Evolutionary conservation across 2,113 vertebrate genomes (phyloP), one percentile per base, ranked within the genome.

Genomic region (Hyla sarda): DNA sequence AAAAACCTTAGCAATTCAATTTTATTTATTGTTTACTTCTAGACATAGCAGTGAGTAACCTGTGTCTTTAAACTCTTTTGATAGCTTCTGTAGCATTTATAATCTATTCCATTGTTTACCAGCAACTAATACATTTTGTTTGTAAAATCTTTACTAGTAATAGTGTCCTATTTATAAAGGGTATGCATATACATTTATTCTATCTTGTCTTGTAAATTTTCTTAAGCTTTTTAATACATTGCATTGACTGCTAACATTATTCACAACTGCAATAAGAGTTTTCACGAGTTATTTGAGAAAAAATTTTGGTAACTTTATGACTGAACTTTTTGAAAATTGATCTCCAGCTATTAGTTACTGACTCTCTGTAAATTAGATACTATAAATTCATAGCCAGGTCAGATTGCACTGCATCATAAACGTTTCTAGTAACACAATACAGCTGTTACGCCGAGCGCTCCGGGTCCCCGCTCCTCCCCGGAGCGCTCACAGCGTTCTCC

Each of bases 161-260:
- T 34, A 23, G 52, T 75, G 71, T 60, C 37, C 71, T 84, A 75
- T 84, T 83, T 19, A 62, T 75, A 84, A 54, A 84, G n/a, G 52
- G 48, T 54, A 84, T 48, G 37, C 45, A 41, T 84, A 76, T 75
- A 84, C 47, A 84, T 75, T 58, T 83, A 73, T 41, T 84, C 71
- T 84, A 48, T 84, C 23, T 76, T 84, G 52, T 47, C 54, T 72
- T 41, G 62, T 71, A 82, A 69, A 82, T 82, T 82, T 71, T 28
- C 25, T 23, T 48, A 54, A 73, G 32, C 50, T 58, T 71, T 45
- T 73, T 56, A 72, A 58, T 41, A 23, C 48, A 52, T 34, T 14
- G 48, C 52, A 58, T 73, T 83, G 37, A 65, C 48, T 67, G 32
- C 62, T 67, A 30, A 16, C 28, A 17, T 67, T 16, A 67, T 67